Conservation (phyloP, 2,113 vertebrate species). For the Phaetusa simplex region DNA sequence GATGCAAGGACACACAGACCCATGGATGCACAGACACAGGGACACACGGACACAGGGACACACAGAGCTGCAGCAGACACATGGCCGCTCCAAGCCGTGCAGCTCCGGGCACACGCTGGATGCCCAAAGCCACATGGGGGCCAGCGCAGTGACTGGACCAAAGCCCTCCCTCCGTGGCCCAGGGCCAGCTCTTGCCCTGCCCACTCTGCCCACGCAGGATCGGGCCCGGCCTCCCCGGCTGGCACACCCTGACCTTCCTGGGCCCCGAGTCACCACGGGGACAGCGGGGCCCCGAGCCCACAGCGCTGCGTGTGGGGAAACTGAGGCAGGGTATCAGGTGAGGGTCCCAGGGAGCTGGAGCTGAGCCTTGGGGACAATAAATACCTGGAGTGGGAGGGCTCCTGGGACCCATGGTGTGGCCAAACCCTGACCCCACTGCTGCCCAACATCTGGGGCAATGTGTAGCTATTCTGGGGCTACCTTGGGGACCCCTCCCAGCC, state of each 20-base stretch:
- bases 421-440: accelerated
- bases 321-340: neutral
- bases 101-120: neutral
- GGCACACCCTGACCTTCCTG: neutral
- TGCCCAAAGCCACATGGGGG: neutral
- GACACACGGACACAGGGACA: neutral
- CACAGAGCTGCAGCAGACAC: neutral
- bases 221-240: accelerated
- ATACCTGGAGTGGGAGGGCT: neutral
- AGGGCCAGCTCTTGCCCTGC: neutral
- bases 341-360: too few relatives aligned
- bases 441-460: accelerated
- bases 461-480: neutral
- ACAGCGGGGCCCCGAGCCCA: accelerated
- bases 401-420: neutral
- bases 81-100: accelerated
- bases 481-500: neutral
- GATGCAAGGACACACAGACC: neutral
- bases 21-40: too few relatives aligned
- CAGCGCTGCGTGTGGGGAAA: neutral
- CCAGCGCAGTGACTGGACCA: neutral
- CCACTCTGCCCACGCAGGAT: neutral
- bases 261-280: neutral
- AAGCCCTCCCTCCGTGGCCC: neutral
- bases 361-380: neutral